Percentiles rank a stretch among this genome's conserved stretches.
Evolutionary conservation across 2,797 vertebrate species (phyloP).

Genomic region (Poeciliopsis turneri): DNA sequence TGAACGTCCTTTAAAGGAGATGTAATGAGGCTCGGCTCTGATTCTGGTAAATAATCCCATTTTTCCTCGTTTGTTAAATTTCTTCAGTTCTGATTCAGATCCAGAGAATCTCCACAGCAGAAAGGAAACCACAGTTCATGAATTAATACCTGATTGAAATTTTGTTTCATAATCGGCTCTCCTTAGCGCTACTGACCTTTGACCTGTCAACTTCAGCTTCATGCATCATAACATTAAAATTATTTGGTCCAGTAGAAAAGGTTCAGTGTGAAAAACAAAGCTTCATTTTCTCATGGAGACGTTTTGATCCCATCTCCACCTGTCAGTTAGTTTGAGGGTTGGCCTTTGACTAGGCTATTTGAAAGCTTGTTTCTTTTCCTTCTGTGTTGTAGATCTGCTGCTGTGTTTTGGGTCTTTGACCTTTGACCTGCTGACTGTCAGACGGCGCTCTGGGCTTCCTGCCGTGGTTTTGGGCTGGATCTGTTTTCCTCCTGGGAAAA

Average conservation of each 20-base stretch:
- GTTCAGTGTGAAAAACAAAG: no score
- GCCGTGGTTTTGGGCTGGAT: neutral
- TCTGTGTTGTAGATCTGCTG: neutral
- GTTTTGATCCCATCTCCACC: neutral
- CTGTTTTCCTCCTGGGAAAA: neutral
- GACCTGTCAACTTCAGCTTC: neutral
- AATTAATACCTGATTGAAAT: no score
- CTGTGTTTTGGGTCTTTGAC: neutral
- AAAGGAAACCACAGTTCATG: neutral
- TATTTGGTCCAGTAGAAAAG: neutral
- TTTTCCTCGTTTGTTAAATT: neutral
- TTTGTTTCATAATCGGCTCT: neutral
- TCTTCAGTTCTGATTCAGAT: neutral
- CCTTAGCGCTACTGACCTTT: neutral
- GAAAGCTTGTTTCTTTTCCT: neutral
- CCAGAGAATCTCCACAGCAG: neutral
- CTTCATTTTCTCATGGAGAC: neutral
- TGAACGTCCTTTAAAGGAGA: conserved; percentile 9
- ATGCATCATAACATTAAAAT: neutral
- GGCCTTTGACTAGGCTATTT: neutral
- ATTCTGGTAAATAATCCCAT: neutral
- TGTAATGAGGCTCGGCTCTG: neutral
- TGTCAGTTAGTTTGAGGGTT: neutral
- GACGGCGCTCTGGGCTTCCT: neutral
- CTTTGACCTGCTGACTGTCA: neutral